Percentiles rank a stretch among this genome's conserved stretches.
Conservation (phyloP, 2,888 invertebrate species). For the Prenolepis imparis region DNA sequence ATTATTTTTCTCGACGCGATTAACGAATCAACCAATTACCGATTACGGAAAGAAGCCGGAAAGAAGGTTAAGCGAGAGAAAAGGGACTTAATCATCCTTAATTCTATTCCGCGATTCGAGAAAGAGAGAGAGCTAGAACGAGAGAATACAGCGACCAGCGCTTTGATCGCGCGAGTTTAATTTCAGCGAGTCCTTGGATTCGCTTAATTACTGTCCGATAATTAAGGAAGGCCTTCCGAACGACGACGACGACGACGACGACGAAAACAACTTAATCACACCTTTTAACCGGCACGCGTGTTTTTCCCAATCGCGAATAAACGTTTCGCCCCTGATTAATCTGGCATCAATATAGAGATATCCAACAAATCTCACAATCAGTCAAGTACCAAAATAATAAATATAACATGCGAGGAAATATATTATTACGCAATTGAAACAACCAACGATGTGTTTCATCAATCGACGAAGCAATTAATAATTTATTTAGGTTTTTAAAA, state of each 20-base stretch:
- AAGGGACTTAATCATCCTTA: conserved; percentile 51
- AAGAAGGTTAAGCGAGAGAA: conserved; percentile 53
- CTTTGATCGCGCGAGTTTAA: conserved; percentile 62
- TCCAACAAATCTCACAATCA: background rate
- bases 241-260: conserved; percentile 29
- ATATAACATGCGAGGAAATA: background rate
- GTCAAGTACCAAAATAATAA: conserved; percentile 1
- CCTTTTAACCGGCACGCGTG: conserved; percentile 61
- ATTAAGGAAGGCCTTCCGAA: conserved; percentile 63
- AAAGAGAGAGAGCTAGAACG: conserved; percentile 25
- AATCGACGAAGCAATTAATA: background rate
- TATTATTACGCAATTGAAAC: background rate
- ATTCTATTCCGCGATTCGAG: conserved; percentile 45
- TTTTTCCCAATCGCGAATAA: conserved; percentile 27
- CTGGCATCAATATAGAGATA: background rate
- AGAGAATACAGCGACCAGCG: conserved; percentile 24
- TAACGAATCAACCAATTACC: conserved; percentile 45
- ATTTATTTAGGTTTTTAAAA: background rate
- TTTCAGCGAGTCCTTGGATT: conserved; percentile 66
- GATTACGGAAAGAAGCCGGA: conserved; percentile 52
- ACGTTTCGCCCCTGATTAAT: conserved; percentile 14
- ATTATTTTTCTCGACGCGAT: conserved; percentile 28
- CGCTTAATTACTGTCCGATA: conserved; percentile 70
- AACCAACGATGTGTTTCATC: background rate
- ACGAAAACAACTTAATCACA: conserved; percentile 67